Base-by-base conservation (phyloP, 2,113 vertebrate genomes). In the Solea solea region DNA sequence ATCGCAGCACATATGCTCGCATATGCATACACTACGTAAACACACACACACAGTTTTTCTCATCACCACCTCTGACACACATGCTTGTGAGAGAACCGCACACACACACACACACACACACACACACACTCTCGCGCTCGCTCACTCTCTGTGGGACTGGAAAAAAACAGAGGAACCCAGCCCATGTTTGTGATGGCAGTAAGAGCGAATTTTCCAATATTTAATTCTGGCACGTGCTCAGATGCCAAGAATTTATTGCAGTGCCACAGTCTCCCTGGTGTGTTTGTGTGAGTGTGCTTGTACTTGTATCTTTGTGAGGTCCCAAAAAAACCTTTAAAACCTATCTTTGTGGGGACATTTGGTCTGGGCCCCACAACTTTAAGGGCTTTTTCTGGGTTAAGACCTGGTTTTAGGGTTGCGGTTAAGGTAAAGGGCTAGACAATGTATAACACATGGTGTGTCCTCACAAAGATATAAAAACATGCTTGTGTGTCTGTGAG, bases 161-260 rank as follows among this genome's bases (percentile, higher is more conserved):
- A 70, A 84, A 89, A 11, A 71, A 76, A 69, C 69, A 63, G 70
- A 82, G 81, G 81, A 74, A 68, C 89, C 88, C 87, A 83, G 55
- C 89, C 88, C 85, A 75, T 92, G 84, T 91, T 92, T 91, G 84
- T 89, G 69, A 91, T 92, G 90, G 91, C 91, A 90, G 72, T 41
- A 54, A 65, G 67, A 86, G 63, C 70, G 44, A 89, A 86, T 92
- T 92, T 91, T 91, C 90, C 90, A 91, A 85, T 84, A 88, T 91
- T 91, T 90, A 79, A 90, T 85, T 84, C 80, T 88, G 84, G 86
- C 86, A 78, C 69, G 74, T 75, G 87, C 45, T 13, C 25, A 1
- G 55, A 75, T 76, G 89, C 89, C 90, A 90, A 84, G 85, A 90
- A 86, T 88, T 78, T 88, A 85, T 83, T 88, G 78, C 88, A 65